Evolutionary conservation across 2,797 vertebrate genomes (phyloP).

Genomic region (Echeneis naucrates): DNA sequence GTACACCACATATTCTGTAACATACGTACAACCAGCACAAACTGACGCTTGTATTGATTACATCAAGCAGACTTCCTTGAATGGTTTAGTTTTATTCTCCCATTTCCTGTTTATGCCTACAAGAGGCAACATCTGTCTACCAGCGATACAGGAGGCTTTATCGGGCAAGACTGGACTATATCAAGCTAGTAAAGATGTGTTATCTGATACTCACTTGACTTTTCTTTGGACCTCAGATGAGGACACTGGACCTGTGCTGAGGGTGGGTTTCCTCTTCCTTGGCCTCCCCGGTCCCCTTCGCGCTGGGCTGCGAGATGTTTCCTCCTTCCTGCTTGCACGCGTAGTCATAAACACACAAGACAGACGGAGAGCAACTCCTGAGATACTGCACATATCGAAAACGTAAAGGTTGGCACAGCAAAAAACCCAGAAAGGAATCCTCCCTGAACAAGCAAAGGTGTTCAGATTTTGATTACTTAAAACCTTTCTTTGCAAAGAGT

Average conservation of each 20-base stretch:
- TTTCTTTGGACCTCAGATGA: slow-evolving; percentile 85
- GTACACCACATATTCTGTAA: slow-evolving; percentile 29
- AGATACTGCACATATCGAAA: background rate
- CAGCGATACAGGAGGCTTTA: slow-evolving; percentile 58
- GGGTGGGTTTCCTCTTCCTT: slow-evolving; percentile 89
- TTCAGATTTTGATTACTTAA: background rate
- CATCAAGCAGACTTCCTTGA: slow-evolving; percentile 65
- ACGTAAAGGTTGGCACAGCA: background rate
- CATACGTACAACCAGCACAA: slow-evolving; percentile 43
- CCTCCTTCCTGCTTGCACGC: slow-evolving; percentile 88
- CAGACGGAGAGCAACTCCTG: slow-evolving; percentile 22
- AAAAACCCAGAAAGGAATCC: slow-evolving; percentile 8
- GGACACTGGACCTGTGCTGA: slow-evolving; percentile 72
- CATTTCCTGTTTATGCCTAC: slow-evolving; percentile 78
- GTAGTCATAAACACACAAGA: slow-evolving; percentile 54
- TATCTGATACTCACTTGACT: slow-evolving; percentile 89
- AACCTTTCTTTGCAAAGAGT: slow-evolving; percentile 7
- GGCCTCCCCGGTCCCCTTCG: slow-evolving; percentile 93
- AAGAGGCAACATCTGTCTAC: slow-evolving; percentile 55
- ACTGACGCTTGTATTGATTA: slow-evolving; percentile 59
- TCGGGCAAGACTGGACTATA: slow-evolving; percentile 48
- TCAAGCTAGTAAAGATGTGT: slow-evolving; percentile 48
- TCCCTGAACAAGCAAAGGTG: slow-evolving; percentile 5
- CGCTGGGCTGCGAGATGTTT: slow-evolving; percentile 93
- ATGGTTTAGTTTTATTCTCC: slow-evolving; percentile 63